A percentile compares a stretch with the other conserved stretches of the same genome.
Conservation (phyloP, 2,797 vertebrate genomes). For the Pangasius mekongensis region DNA sequence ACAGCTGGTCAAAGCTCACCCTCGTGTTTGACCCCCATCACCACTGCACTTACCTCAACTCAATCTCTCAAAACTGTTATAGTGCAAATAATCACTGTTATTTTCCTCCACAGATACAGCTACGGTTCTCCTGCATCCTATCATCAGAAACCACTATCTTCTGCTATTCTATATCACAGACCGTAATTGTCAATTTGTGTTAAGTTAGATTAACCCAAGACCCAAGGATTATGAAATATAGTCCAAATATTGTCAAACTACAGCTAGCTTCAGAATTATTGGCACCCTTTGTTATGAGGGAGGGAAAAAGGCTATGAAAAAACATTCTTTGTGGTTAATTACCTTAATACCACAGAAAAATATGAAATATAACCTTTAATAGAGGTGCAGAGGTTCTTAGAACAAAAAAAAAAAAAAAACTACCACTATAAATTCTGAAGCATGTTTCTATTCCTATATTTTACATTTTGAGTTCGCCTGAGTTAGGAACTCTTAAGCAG, state of each 20-base stretch:
- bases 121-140: neutral
- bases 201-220: too few relatives aligned
- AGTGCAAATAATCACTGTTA: neutral
- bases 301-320: neutral
- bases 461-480: neutral
- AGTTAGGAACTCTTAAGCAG: neutral
- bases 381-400: neutral
- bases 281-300: neutral
- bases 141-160: neutral
- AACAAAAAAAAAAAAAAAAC: neutral
- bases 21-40: constrained; percentile 4
- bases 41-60: neutral
- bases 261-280: neutral
- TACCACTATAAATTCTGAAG: neutral
- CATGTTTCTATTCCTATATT: neutral
- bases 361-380: neutral
- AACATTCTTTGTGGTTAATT: neutral
- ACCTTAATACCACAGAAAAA: neutral
- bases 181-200: neutral
- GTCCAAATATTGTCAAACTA: neutral
- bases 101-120: neutral
- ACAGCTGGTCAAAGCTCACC: neutral
- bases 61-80: neutral
- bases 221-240: neutral
- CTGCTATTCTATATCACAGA: neutral